A percentile compares a stretch with the other conserved stretches of the same genome.
Evolutionary conservation across 2,113 vertebrate species (phyloP).

Genomic region (Microtus oregoni): DNA sequence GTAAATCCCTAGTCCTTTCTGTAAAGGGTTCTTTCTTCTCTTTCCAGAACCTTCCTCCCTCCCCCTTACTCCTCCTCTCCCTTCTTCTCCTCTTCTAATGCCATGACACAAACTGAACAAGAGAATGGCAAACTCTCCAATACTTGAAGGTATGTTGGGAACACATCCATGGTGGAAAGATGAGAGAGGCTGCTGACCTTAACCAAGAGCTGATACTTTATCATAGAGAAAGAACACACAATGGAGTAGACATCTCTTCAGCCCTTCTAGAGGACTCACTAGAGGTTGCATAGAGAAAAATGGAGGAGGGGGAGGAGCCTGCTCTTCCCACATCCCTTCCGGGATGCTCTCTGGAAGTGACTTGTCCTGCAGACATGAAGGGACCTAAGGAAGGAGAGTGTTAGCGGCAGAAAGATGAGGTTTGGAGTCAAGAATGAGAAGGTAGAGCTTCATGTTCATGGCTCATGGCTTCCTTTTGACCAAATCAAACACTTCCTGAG

Average conservation of each 20-base stretch:
- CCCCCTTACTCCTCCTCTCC: not conserved
- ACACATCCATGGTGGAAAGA: not conserved
- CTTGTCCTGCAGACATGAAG: not conserved
- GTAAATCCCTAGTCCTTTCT: not conserved
- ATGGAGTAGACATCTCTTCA: not conserved
- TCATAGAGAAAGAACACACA: not conserved
- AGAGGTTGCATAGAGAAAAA: not conserved
- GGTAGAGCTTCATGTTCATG: not conserved
- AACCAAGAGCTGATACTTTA: not conserved
- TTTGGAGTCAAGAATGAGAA: not conserved
- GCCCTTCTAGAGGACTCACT: not conserved
- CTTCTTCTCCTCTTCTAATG: not conserved
- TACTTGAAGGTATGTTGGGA: not conserved
- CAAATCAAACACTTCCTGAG: not conserved
- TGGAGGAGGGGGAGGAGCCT: no score
- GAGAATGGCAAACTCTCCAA: not conserved
- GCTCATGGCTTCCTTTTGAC: not conserved
- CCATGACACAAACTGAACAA: not conserved
- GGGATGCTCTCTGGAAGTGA: not conserved
- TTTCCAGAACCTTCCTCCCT: not conserved
- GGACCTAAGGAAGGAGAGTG: not conserved
- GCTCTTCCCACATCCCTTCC: no score
- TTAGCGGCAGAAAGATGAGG: not conserved
- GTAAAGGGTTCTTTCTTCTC: not conserved
- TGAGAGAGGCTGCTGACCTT: not conserved